These are phyloP conservation scores for Acrobasis consociella DNA, from an alignment of 2,888 invertebrate species.

Conservation along the genomic window DNA sequence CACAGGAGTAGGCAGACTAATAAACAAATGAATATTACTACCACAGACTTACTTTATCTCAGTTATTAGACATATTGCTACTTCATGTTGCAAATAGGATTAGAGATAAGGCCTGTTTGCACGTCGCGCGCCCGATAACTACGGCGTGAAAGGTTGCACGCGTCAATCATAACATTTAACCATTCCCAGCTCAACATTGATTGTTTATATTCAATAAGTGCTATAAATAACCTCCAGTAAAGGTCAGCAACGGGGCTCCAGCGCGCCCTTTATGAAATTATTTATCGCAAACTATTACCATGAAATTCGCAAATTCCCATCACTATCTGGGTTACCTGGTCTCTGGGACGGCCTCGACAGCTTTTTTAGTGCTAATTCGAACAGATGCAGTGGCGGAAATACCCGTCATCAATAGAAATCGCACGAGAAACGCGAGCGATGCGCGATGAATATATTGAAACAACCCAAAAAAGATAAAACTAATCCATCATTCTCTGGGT, in stretches of 20 bases:
- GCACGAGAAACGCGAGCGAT: conserved; percentile 38
- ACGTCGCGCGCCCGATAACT: conserved; percentile 16
- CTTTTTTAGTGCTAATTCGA: conserved; percentile 67
- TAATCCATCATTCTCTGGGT: conserved; percentile 45
- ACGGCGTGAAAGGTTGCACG: conserved; percentile 27
- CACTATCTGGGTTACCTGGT: conserved; percentile 48
- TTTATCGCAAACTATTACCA: conserved; percentile 27
- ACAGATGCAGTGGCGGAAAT: conserved; percentile 75
- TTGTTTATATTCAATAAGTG: conserved; percentile 62
- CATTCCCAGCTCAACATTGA: conserved; percentile 52
- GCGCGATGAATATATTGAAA: conserved; percentile 39
- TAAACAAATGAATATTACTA: conserved; percentile 9
- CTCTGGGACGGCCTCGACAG: conserved; percentile 45
- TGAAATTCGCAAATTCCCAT: conserved; percentile 8
- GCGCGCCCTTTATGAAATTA: conserved; percentile 60
- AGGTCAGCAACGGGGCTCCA: conserved; percentile 68
- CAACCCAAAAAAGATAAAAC: conserved; percentile 40
- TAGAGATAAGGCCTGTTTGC: conserved; percentile 3
- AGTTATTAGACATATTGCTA: not conserved
- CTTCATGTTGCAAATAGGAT: not conserved
- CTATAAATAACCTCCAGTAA: conserved; percentile 70
- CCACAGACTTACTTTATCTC: not conserved
- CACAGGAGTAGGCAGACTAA: too few species aligned
- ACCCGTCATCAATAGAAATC: conserved; percentile 72
- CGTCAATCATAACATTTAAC: conserved; percentile 40